Base-by-base conservation (phyloP, 2,113 vertebrate genomes). In the Clarias magur region DNA sequence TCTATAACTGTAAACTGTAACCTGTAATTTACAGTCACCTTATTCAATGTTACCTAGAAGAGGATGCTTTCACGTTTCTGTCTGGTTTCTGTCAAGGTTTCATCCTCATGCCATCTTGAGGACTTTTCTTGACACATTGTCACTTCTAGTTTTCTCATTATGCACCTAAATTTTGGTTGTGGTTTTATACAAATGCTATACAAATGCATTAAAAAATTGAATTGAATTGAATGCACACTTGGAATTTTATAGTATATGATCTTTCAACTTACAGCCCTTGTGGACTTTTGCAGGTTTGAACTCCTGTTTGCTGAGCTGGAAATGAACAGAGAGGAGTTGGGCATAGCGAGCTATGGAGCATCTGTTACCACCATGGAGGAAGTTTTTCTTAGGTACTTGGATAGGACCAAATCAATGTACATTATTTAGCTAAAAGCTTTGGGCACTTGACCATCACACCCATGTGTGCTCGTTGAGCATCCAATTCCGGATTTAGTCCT, bases 331-430 rank as follows among this genome's bases (percentile, higher is more conserved):
- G 96, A 97, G n/a, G 96, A 97, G 91, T 88, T 99, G 90, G 98
- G 98, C 84, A 99, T 99, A 0, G 96, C 98, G 89, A 99, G 98
- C 94, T 99, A 99, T 0, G 98, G 98, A 0, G 98, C 98, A 7
- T 99, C 98, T 0, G 96, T 99, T 70, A 99, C 98, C 86, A 99
- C 98, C 16, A 99, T 99, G 98, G 98, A 99, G 89, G 98, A 99
- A 65, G 98, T 99, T 82, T 99, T 99, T 88, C 96, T 99, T 73
- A 95, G 97, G 98, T 99, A 89, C 85, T 23, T 82, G 13, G 17
- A 72, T 53, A 15, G 73, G 8, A 53, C 67, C 7, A 30, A 80
- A 30, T 80, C 17, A 60, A 3, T 60, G 12, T 57, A 34, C 25
- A 4, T 3, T 42, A 59, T 80, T 15, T 78, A 13, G 68, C 34